Conservation (phyloP, 2,888 invertebrate genomes). For the Hemithea aestivaria region DNA sequence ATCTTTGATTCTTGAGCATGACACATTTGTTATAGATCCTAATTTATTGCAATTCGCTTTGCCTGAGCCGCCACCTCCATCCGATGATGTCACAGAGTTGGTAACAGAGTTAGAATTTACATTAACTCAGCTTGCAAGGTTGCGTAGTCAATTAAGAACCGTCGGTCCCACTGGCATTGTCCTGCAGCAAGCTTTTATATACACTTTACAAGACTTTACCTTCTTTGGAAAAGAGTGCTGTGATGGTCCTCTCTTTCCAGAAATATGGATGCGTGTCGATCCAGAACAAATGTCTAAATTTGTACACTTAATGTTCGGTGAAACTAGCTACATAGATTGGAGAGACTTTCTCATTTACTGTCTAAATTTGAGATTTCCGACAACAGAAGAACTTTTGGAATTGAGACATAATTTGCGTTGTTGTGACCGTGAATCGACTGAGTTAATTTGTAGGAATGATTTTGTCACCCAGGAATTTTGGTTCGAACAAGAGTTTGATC, state of each 20-base stretch:
- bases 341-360: constrained; percentile 82
- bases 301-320: constrained; percentile 72
- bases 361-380: constrained; percentile 77
- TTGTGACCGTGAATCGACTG: constrained; percentile 60
- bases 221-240: constrained; percentile 67
- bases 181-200: constrained; percentile 70
- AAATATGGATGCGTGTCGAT: constrained; percentile 62
- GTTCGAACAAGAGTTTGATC: constrained; percentile 60
- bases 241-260: constrained; percentile 51
- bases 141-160: constrained; percentile 59
- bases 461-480: constrained; percentile 53
- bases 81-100: constrained; percentile 36
- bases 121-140: constrained; percentile 53
- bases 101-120: constrained; percentile 51
- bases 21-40: constrained; percentile 70
- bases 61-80: constrained; percentile 29
- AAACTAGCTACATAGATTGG: constrained; percentile 80
- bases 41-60: constrained; percentile 58
- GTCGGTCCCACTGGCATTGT: constrained; percentile 62
- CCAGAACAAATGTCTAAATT: constrained; percentile 64
- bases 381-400: constrained; percentile 71
- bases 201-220: constrained; percentile 73
- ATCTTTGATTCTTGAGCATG: constrained; percentile 66
- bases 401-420: constrained; percentile 67
- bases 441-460: constrained; percentile 52